Evolutionary conservation across 2,797 vertebrate species (phyloP), one percentile per base, ranked within the genome.

Genomic region (Danio choprae): DNA sequence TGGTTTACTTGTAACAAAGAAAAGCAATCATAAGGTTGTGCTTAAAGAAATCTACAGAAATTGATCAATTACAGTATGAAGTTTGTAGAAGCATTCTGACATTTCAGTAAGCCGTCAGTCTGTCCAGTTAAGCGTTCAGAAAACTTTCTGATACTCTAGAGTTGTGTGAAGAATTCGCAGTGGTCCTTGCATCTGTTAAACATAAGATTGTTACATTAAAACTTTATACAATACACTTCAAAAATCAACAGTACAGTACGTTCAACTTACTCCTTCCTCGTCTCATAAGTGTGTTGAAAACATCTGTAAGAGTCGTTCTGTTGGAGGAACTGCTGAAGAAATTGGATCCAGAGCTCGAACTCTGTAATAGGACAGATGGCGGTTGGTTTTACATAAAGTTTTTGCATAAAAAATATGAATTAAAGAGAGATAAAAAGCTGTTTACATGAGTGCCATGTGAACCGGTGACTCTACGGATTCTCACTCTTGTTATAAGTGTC

Each of bases 191-290:
- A 60, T 43, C 77, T 72, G 68, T 18, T 72, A 79, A 62, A 72
- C n/a, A 71, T 10, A 48, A 22, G 12, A 59, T 38, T 1, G 50
- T 59, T 29, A 11, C 43, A 40, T 9, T 41, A 68, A 77, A 77
- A 18, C 7, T 56, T 77, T 41, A 68, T 16, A 22, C 22, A 46
- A 77, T 46, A 58, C 36, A 5, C 41, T 46, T 9, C 4, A 55
- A 38, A 65, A 55, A 55, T 65, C 38, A n/a, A 43, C 8, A 29
- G 38, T 29, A 18, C 13, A 55, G 16, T 51, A 38, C 88, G 90
- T 1, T 90, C 93, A 92, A 93, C 92, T 92, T 91, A 91, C 92
- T 93, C 51, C 91, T 92, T 78, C 92, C 92, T 80, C 93, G 86
- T 79, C 94, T 94, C 84, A 94, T 91, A 83, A 93, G 88, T 67